These are phyloP conservation scores for Belonocnema kinseyi DNA, from an alignment of 1,140 invertebrate genomes.

Conservation along the genomic window DNA sequence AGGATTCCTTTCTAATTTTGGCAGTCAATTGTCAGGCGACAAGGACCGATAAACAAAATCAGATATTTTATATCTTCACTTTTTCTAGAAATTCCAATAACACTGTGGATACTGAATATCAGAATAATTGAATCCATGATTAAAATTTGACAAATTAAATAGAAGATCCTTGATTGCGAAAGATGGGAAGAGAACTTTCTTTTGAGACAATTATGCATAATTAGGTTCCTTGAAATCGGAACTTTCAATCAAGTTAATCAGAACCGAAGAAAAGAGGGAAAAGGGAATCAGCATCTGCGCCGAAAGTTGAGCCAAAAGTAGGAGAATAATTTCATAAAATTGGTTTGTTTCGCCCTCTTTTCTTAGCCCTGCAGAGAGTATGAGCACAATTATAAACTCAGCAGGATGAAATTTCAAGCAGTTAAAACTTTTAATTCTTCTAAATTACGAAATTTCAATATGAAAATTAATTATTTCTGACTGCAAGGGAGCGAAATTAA, in stretches of 20 bases:
- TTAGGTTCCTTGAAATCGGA: conserved; percentile 6
- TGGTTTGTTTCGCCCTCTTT: background rate
- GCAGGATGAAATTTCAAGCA: no score
- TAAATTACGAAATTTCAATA: no score
- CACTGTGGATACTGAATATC: background rate
- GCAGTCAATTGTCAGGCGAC: background rate
- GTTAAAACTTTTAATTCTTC: no score
- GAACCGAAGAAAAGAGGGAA: conserved; percentile 10
- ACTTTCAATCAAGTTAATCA: conserved; percentile 21
- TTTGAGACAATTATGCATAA: conserved; percentile 1
- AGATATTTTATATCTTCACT: conserved; percentile 3
- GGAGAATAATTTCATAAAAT: background rate
- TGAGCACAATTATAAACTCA: no score
- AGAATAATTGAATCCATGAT: background rate
- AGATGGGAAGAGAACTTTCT: conserved; percentile 33
- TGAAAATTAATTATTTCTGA: no score
- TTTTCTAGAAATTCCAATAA: background rate
- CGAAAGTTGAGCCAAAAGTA: background rate
- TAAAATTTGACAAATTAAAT: conserved; percentile 44
- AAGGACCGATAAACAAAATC: conserved; percentile 4
- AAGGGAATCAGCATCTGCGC: background rate
- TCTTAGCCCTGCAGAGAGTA: no score
- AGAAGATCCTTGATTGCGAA: conserved; percentile 34
- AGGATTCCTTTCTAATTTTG: conserved; percentile 5
- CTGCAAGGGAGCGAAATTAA: no score